Evolutionary conservation across 2,113 vertebrate genomes (phyloP).

Genomic region (Elanoides forficatus): DNA sequence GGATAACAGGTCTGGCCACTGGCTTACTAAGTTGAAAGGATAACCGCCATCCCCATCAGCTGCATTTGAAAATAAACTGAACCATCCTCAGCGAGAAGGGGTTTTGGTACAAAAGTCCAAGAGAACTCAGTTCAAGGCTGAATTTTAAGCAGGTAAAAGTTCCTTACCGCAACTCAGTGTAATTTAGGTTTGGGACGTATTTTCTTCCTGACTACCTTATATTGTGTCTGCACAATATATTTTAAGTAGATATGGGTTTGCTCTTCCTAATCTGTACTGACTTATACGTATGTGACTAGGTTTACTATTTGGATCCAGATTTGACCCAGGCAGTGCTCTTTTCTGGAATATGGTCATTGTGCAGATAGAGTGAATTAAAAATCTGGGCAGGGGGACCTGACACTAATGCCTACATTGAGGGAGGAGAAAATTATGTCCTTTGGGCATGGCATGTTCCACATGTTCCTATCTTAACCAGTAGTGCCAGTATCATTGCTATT

Average conservation of each 20-base stretch:
- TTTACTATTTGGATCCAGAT: not conserved
- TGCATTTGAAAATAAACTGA: not conserved
- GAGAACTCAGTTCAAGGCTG: not conserved
- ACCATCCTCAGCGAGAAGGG: not conserved
- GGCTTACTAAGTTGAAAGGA: not conserved
- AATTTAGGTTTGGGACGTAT: not conserved
- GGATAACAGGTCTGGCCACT: not conserved
- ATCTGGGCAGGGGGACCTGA: not conserved
- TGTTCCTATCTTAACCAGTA: not conserved
- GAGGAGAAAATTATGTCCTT: not conserved
- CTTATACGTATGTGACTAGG: not conserved
- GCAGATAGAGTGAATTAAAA: not conserved
- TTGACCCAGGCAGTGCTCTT: accelerated
- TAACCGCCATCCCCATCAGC: not conserved
- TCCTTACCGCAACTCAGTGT: not conserved
- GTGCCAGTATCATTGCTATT: not conserved
- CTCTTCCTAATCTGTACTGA: not conserved
- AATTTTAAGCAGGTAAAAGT: not conserved
- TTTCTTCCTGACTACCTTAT: not conserved
- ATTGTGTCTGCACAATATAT: not conserved
- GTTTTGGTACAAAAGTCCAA: not conserved
- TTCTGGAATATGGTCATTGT: not conserved
- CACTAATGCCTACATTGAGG: not conserved
- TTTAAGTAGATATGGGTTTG: not conserved
- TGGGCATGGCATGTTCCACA: not conserved